A percentile compares a stretch with the other conserved stretches of the same genome.
phyloP scores from a whole-genome alignment of 2,888 invertebrate species.

The Myopa testacea region DNA sequence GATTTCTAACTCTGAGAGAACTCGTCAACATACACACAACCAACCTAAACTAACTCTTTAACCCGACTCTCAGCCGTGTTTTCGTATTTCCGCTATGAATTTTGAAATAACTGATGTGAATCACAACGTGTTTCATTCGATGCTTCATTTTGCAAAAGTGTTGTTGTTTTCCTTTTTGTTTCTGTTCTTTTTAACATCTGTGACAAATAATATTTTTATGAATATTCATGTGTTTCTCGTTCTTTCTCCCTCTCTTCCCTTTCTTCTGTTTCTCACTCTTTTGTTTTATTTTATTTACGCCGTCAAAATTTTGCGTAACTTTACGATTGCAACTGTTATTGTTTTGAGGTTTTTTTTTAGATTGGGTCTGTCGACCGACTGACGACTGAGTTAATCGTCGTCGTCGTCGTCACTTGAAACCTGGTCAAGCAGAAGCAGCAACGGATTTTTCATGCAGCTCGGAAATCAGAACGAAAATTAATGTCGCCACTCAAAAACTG shows the following conservation, averaged over 20 bases:
- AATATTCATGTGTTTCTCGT: not conserved
- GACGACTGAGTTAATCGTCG: not conserved
- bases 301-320: conserved; percentile 4
- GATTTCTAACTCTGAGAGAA: too few species aligned
- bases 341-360: not conserved
- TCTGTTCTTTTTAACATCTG: not conserved
- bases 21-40: not conserved
- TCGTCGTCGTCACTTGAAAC: not conserved
- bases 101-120: conserved; percentile 14
- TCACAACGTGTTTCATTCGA: conserved; percentile 16
- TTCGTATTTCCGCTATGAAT: conserved; percentile 20
- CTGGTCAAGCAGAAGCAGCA: conserved; percentile 19
- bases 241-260: not conserved
- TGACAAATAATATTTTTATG: conserved; percentile 10
- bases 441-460: not conserved
- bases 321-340: not conserved
- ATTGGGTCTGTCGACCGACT: not conserved
- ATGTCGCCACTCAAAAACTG: conserved; percentile 5
- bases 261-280: not conserved
- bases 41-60: not conserved
- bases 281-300: not conserved
- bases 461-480: conserved; percentile 9
- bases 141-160: conserved; percentile 1
- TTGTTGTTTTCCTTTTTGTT: conserved; percentile 1
- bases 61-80: conserved; percentile 4